A percentile compares a stretch with the other conserved stretches of the same genome.
Conservation (phyloP, 92 coral and sea anemone species). For the Porites cylindrica region DNA sequence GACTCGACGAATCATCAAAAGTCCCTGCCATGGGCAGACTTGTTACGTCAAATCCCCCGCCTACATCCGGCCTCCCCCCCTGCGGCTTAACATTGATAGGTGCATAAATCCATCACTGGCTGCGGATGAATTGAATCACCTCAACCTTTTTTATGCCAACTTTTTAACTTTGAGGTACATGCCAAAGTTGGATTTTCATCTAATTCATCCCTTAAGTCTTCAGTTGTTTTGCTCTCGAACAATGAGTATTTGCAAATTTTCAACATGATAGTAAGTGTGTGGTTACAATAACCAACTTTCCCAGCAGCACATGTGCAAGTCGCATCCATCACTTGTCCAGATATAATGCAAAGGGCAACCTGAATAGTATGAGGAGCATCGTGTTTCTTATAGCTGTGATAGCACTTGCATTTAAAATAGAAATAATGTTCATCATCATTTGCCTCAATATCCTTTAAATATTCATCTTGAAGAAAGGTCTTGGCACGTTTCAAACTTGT, state of each 20-base stretch:
- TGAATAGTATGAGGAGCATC: conserved; percentile 6
- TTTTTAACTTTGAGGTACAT: conserved; percentile 52
- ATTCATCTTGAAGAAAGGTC: conserved; percentile 19
- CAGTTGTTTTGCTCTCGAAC: conserved; percentile 46
- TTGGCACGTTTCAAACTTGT: conserved; percentile 42
- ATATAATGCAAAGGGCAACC: conserved; percentile 40
- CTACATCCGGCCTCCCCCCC: too few species aligned
- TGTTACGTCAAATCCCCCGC: too few species aligned
- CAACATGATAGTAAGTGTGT: conserved; percentile 41
- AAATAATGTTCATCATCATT: conserved; percentile 33
- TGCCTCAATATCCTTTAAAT: conserved; percentile 41
- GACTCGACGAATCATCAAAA: too few species aligned
- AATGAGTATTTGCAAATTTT: conserved; percentile 54
- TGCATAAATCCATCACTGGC: conserved; percentile 44
- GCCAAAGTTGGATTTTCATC: conserved; percentile 41
- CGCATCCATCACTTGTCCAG: conserved; percentile 34
- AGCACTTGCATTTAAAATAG: conserved; percentile 46
- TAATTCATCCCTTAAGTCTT: conserved; percentile 40
- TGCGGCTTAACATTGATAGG: too few species aligned
- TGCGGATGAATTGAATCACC: conserved; percentile 48
- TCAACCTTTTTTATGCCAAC: conserved; percentile 43
- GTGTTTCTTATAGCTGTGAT: conserved; percentile 43
- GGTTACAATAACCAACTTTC: neutral
- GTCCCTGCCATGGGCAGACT: too few species aligned
- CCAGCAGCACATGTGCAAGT: conserved; percentile 14